Base-by-base conservation (phyloP, 2,888 invertebrate species). In the Baccha elongata region DNA sequence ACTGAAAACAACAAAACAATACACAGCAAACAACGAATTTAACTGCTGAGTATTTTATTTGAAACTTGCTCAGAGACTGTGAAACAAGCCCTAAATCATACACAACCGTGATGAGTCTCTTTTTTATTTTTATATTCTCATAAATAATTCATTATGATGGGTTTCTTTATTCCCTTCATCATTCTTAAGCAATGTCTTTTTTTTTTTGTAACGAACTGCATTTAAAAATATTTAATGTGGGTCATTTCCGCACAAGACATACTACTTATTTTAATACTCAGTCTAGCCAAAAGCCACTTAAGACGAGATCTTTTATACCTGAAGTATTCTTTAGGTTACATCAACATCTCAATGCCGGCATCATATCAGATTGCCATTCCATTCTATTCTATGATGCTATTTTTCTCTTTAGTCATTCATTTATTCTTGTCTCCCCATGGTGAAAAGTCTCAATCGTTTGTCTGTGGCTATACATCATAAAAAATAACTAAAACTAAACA, bases 371-470 rank as follows among this genome's bases (percentile, higher is more conserved):
- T 23, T 23, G 29, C 29, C 29, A 32, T 8, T 32, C 7, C 29
- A 32, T n/a, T 32, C 29, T 32, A 32, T 7, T 32, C 42, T 48
- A 8, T 8, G 21, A 17, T 35, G 4, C n/a, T 32, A 11, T 10
- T 10, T 35, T 23, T 23, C 50, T 29, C 15, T 7, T 50, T 11
- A 52, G 17, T 7, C 52, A 52, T 52, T 52, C 52, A 52, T 52
- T 52, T 52, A 52, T 52, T 52, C 32, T 52, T 52, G 29, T 52
- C 52, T 52, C 17, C n/a, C 17, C 52, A 32, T 52, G 52, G 52
- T 52, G 29, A 17, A 17, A 11, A 32, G 29, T 32, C 50, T 29
- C 29, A 52, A 21, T 17, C 17, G 29, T 52, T 17, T 52, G 50
- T 52, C 50, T 15, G 50, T 17, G 15, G 10, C 29, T 52, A 11